Conservation (phyloP, 2,113 vertebrate genomes). For the Glaucomys volans region DNA sequence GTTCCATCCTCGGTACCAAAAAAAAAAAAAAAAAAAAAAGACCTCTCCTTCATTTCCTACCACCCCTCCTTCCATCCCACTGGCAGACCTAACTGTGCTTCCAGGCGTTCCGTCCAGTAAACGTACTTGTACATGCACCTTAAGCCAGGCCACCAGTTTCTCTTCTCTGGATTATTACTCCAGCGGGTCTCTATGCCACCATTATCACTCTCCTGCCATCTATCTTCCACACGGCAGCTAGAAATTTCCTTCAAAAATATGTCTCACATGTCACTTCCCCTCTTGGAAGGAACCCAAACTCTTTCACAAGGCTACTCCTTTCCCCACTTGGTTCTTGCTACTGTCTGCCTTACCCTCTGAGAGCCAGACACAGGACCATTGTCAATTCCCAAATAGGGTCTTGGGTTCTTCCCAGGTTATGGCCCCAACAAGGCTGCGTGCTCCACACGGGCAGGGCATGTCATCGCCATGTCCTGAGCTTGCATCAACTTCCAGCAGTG, state of each 20-base stretch:
- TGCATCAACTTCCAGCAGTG: not conserved
- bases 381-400: not conserved
- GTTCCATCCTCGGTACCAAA: too few species aligned
- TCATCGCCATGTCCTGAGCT: not conserved
- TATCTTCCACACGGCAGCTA: not conserved
- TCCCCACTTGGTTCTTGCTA: not conserved
- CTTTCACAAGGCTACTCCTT: not conserved
- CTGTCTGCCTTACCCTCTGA: not conserved
- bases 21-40: too few species aligned
- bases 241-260: constrained; percentile 2
- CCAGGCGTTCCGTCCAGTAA: not conserved
- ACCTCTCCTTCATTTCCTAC: not conserved
- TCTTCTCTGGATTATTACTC: not conserved
- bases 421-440: not conserved
- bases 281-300: constrained; percentile 32
- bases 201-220: not conserved
- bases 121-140: not conserved
- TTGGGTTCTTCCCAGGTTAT: not conserved
- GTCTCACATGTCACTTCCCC: not conserved
- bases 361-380: not conserved
- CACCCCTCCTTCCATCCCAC: not conserved
- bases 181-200: not conserved
- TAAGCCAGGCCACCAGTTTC: not conserved
- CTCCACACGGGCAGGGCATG: not conserved
- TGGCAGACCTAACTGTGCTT: not conserved